A percentile compares a stretch with the other conserved stretches of the same genome.
phyloP scores from a whole-genome alignment of 2,888 invertebrate species.

The Hydropsyche betteni region DNA sequence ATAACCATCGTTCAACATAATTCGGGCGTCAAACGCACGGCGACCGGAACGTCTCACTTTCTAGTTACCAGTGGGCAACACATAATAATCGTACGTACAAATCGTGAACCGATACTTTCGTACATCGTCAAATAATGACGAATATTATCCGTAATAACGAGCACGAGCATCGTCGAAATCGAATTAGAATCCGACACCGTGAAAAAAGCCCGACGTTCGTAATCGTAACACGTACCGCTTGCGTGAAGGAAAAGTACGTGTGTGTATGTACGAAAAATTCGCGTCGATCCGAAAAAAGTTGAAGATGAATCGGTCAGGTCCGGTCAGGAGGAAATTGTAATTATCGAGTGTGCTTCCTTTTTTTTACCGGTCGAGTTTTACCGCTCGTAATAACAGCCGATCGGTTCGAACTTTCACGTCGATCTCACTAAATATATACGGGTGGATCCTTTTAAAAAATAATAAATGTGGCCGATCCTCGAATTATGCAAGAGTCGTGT shows the following conservation, averaged over 20 bases:
- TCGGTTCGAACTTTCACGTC: not conserved
- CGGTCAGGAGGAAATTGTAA: slow-evolving; percentile 21
- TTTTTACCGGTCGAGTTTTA: slow-evolving; percentile 14
- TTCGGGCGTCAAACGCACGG: slow-evolving; percentile 26
- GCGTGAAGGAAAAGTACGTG: not conserved
- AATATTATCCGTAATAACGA: slow-evolving; percentile 30
- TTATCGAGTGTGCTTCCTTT: slow-evolving; percentile 15
- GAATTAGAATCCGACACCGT: slow-evolving; percentile 23
- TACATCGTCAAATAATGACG: slow-evolving; percentile 37
- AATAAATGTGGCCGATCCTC: too few relatives aligned
- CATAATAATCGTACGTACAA: slow-evolving; percentile 12
- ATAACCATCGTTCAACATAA: not conserved
- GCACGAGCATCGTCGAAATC: slow-evolving; percentile 27
- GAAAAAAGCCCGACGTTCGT: not conserved
- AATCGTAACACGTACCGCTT: too few relatives aligned
- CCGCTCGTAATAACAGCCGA: slow-evolving; percentile 21
- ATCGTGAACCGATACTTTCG: slow-evolving; percentile 36
- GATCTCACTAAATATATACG: too few relatives aligned
- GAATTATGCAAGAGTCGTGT: too few relatives aligned
- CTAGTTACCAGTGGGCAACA: slow-evolving; percentile 25
- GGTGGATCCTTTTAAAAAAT: too few relatives aligned
- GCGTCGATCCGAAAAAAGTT: not conserved
- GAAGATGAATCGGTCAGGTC: too few relatives aligned
- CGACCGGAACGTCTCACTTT: slow-evolving; percentile 40
- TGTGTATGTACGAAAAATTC: not conserved